phyloP scores from a whole-genome alignment of 2,888 invertebrate species.

The Acronicta psi region DNA sequence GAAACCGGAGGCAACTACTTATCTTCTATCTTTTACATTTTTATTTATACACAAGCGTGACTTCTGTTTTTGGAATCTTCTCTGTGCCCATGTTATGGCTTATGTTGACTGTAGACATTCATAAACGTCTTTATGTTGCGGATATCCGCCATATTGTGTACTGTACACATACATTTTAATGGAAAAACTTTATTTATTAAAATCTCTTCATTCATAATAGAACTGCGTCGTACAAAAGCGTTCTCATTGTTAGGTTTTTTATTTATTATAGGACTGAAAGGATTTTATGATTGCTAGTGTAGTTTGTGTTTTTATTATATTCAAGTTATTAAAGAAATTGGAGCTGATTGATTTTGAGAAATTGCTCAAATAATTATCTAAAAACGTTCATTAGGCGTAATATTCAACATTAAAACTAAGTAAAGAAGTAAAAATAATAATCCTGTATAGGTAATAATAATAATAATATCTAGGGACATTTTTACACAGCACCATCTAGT shows the following conservation, averaged over 20 bases:
- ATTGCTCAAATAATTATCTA: too few relatives aligned
- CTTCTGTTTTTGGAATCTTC: conserved; percentile 1
- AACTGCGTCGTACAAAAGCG: conserved; percentile 26
- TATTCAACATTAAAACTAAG: too few relatives aligned
- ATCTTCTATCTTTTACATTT: too few relatives aligned
- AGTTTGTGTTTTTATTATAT: too few relatives aligned
- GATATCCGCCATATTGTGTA: conserved; percentile 30
- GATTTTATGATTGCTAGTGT: conserved; percentile 14
- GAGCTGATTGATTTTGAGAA: too few relatives aligned
- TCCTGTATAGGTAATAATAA: too few relatives aligned
- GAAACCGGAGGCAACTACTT: too few relatives aligned
- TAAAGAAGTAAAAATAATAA: too few relatives aligned
- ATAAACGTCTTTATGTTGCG: conserved; percentile 31
- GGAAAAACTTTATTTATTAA: conserved; percentile 57
- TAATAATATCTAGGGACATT: too few relatives aligned
- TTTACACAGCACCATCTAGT: too few relatives aligned
- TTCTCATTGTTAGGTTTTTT: not conserved
- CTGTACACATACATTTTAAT: conserved; percentile 41
- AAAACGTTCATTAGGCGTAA: too few relatives aligned
- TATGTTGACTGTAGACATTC: conserved; percentile 10
- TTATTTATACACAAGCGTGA: not conserved
- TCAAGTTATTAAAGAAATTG: too few relatives aligned
- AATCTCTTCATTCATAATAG: conserved; percentile 42
- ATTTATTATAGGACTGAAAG: conserved; percentile 1
- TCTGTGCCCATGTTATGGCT: conserved; percentile 5